These are phyloP conservation scores for Pinna nobilis DNA, from an alignment of 1,140 invertebrate genomes.

Conservation along the genomic window DNA sequence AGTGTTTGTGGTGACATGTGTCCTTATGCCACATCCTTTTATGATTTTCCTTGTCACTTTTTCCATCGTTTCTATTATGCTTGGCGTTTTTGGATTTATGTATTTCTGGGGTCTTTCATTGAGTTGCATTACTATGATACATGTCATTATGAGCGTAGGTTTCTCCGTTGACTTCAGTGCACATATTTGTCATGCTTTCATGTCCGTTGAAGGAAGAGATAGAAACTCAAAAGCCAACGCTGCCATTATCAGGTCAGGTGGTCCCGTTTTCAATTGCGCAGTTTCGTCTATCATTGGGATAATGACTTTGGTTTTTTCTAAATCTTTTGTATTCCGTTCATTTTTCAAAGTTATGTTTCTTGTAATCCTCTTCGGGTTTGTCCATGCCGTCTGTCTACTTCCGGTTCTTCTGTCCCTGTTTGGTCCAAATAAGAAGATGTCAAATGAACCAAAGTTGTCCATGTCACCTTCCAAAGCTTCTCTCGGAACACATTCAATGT, in stretches of 20 bases:
- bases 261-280: conserved; percentile 97
- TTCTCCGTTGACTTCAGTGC: conserved; percentile 98
- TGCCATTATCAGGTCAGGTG: conserved; percentile 90
- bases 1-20: conserved; percentile 96
- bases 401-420: conserved; percentile 89
- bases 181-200: conserved; percentile 97
- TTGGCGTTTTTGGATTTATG: conserved; percentile 97
- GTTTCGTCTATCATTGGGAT: conserved; percentile 95
- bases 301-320: conserved; percentile 88
- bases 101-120: conserved; percentile 95
- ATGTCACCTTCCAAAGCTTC: too few relatives aligned
- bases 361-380: conserved; percentile 94
- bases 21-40: conserved; percentile 95
- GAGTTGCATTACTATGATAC: conserved; percentile 99
- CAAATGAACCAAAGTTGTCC: too few relatives aligned
- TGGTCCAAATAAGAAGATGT: conserved; percentile 41
- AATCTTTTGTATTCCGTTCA: conserved; percentile 97
- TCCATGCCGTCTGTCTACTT: conserved; percentile 93
- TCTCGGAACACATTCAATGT: too few relatives aligned
- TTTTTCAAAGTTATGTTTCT: conserved; percentile 99
- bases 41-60: conserved; percentile 97
- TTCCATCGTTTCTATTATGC: conserved; percentile 95
- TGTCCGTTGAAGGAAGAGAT: conserved; percentile 81
- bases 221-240: conserved; percentile 85
- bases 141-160: conserved; percentile 98